Conservation (phyloP, 2,888 invertebrate species). For the Ectemnius continuus region DNA sequence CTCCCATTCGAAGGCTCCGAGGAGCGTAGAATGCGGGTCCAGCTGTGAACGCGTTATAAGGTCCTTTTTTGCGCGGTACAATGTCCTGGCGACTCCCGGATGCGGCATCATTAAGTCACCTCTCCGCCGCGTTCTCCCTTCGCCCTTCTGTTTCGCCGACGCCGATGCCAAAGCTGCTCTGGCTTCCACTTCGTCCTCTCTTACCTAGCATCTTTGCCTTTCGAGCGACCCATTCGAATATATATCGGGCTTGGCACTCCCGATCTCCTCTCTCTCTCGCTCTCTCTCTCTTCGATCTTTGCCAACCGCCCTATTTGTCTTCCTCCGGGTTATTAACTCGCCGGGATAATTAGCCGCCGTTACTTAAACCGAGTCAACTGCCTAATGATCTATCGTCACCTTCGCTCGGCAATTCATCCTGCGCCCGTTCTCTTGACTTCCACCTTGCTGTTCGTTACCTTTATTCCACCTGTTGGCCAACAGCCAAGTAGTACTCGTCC, state of each 20-base stretch:
- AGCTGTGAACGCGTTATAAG: slow-evolving; percentile 71
- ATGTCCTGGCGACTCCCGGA: slow-evolving; percentile 71
- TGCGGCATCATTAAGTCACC: slow-evolving; percentile 72
- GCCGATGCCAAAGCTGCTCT: slow-evolving; percentile 29
- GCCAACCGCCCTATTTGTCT: slow-evolving; percentile 13
- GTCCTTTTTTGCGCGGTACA: slow-evolving; percentile 65
- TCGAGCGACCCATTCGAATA: slow-evolving; percentile 37
- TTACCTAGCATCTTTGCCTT: slow-evolving; percentile 14
- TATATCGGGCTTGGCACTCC: slow-evolving; percentile 36
- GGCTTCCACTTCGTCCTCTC: slow-evolving; percentile 9
- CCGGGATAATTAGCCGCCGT: slow-evolving; percentile 64
- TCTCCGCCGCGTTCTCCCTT: slow-evolving; percentile 25
- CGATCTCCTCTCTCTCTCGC: slow-evolving; percentile 39
- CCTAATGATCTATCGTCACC: slow-evolving; percentile 71
- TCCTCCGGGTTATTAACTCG: slow-evolving; percentile 66
- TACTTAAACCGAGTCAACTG: slow-evolving; percentile 64
- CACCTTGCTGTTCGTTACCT: slow-evolving; percentile 24
- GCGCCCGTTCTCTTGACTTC: slow-evolving; percentile 1
- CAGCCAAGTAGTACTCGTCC: background rate
- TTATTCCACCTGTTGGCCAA: slow-evolving; percentile 42
- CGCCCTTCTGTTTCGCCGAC: slow-evolving; percentile 17
- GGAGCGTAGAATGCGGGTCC: slow-evolving; percentile 69
- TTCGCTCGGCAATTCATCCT: slow-evolving; percentile 33
- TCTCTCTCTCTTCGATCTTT: too few species aligned
- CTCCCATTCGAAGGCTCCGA: slow-evolving; percentile 57